Base-by-base conservation (phyloP, 1,140 invertebrate genomes). In the Globodera ellingtonae region DNA sequence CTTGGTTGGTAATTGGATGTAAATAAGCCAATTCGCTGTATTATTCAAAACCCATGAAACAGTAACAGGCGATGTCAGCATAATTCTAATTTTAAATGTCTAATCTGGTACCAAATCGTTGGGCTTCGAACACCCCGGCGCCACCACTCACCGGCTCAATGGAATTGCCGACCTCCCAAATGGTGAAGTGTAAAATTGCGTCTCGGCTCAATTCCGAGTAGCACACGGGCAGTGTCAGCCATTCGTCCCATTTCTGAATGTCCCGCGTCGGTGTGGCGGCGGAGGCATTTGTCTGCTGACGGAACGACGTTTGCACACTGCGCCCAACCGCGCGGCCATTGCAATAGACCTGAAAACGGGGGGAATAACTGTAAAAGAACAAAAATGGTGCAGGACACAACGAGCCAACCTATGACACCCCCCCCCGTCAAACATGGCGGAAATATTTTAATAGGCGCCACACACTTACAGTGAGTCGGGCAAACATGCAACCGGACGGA, bases 241-340 rank as follows among this genome's bases (percentile, higher is more conserved):
- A 99, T 91, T 99, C 96, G 90, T 98, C 97, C 97, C 97, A 99
- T 89, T 94, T 95, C 73, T 81, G 88, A 9, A 89, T 75, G 6
- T 86, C 79, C 47, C 79, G 48, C 21, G 71, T 84, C n/a, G 62
- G 44, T 62, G n/a, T 18, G 21, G 18, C 24, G 24, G 18, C 35
- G 18, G 48, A 8, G 46, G 65, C 21, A 24, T 52, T 13, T 79
- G 81, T 70, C 24, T 75, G 62, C 15, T 77, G 21, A 94, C 92
- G 91, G 86, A 98, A 97, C 4, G 95, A 93, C 44, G 96, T 98
- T 65, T 93, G 92, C 47, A 97, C 93, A 18, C 96, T 95, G 75
- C 97, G 90, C 52, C 94, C 94, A 5, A 98, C 91, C 1, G 94
- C 93, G 81, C 93, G 91, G 72, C 93, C 94, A 89, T 95, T 93